Evolutionary conservation across 2,888 invertebrate genomes (phyloP), one percentile per base, ranked within the genome.

Genomic region (Petrolisthes manimaculis): DNA sequence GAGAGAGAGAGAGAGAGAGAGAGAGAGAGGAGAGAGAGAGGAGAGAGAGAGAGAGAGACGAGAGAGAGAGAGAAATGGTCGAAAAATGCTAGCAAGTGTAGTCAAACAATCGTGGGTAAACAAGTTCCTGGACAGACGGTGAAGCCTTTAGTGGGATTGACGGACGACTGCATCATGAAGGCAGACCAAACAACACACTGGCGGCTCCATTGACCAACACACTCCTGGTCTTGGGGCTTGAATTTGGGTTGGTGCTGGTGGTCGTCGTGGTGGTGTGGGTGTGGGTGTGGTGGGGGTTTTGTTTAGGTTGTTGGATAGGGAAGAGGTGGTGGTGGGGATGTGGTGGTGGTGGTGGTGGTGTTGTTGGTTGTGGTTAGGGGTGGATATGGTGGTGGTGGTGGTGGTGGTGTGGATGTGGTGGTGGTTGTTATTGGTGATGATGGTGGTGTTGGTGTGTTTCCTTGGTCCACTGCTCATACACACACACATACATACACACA

Each of bases 401-500:
- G 18, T 69, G 69, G 18, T 69, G 69, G 18, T 69, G 69, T 69
- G 18, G 6, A 0, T 69, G 69, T 12, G 18, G 69, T 37, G 0
- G 37, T 37, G 0, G 37, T 37, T 37, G 18, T 61, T 61, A 1
- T 0, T 18, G 12, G 12, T 61, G 9, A 1, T 61, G 12, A 3
- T 61, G 12, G 9, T 69, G 69, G 0, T 69, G 5, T 21, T 69
- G 69, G 4, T 69, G 9, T 12, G 18, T 18, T 4, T 37, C 21
- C n/a, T 69, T 9, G 69, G 5, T 69, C 69, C 5, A 24, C 21
- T n/a, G 4, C 3, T 12, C 8, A 37, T 2, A 1, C 37, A 1
- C 37, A 37, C 8, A 56, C 56, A 80, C 9, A n/a, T n/a, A 56
- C 80, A 80, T 56, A 56, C 55, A 80, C 54, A 12, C 80, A 80